These are phyloP conservation scores for Trissolcus japonicus DNA, from an alignment of 2,888 invertebrate species.

Conservation along the genomic window DNA sequence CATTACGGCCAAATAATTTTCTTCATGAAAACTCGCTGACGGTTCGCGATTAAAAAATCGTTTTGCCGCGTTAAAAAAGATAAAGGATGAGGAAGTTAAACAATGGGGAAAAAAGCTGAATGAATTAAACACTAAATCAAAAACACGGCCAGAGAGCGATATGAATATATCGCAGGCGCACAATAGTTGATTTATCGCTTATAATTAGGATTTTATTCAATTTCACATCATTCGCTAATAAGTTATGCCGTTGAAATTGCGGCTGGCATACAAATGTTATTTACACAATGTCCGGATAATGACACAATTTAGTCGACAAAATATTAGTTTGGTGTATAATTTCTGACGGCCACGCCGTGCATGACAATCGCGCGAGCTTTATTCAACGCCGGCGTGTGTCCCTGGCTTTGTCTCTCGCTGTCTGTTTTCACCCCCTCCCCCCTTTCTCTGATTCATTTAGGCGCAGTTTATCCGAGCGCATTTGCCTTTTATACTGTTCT, in stretches of 20 bases:
- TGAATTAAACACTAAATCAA: conserved; percentile 1
- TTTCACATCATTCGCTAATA: no score
- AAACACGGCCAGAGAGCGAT: background rate
- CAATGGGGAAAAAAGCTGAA: background rate
- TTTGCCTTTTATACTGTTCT: conserved; percentile 38
- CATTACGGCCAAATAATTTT: conserved; percentile 48
- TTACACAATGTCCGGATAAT: conserved; percentile 4
- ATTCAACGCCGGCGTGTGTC: conserved; percentile 5
- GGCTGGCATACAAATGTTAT: no score
- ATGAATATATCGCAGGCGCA: no score
- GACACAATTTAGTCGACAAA: conserved; percentile 21
- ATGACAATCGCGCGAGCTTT: conserved; percentile 19
- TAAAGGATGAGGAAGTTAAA: background rate
- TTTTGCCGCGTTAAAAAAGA: background rate
- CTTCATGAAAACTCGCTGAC: conserved; percentile 27
- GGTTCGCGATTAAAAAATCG: conserved; percentile 9
- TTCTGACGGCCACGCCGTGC: conserved; percentile 22
- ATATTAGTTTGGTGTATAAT: conserved; percentile 35
- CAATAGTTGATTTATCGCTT: no score
- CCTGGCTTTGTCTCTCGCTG: conserved; percentile 15
- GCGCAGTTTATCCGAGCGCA: conserved; percentile 38
- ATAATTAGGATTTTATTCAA: background rate
- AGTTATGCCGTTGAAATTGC: no score
- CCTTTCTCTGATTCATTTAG: conserved; percentile 45
- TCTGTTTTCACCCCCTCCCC: conserved; percentile 12